These are phyloP conservation scores for Stegophylla sp. DNA, from an alignment of 2,888 invertebrate species.

Conservation along the genomic window DNA sequence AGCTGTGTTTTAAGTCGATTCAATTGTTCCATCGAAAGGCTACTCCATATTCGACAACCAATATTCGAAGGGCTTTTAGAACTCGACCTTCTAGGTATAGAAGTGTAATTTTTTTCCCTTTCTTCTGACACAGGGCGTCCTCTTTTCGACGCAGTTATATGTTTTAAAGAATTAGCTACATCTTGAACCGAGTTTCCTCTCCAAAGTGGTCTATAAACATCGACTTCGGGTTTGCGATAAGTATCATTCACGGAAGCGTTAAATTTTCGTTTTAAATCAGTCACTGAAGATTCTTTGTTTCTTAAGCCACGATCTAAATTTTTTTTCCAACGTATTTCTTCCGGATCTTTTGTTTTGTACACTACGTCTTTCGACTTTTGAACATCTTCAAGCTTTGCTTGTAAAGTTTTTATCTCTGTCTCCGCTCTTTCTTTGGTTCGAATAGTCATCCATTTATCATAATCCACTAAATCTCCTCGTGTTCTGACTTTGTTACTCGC, in stretches of 20 bases:
- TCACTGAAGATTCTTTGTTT: constrained; percentile 85
- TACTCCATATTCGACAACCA: constrained; percentile 81
- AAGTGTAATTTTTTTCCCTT: constrained; percentile 53
- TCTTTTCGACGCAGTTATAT: constrained; percentile 62
- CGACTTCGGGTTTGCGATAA: constrained; percentile 65
- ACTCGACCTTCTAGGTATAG: constrained; percentile 55
- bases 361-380: constrained; percentile 85
- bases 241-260: constrained; percentile 70
- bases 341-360: constrained; percentile 78
- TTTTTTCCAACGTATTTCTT: constrained; percentile 78
- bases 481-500: constrained; percentile 75
- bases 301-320: constrained; percentile 81
- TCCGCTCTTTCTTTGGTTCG: constrained; percentile 81
- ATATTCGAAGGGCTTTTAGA: constrained; percentile 67
- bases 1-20: constrained; percentile 80
- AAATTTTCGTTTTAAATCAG: constrained; percentile 81
- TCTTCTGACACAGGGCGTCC: constrained; percentile 62
- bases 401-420: constrained; percentile 78
- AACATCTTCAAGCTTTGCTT: constrained; percentile 77
- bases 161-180: constrained; percentile 71
- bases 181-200: constrained; percentile 82
- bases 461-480: constrained; percentile 81
- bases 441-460: constrained; percentile 84
- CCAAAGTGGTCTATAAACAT: constrained; percentile 82
- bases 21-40: constrained; percentile 83